phyloP scores from a whole-genome alignment of 1,140 invertebrate genomes.

The Brachionus sp. region DNA sequence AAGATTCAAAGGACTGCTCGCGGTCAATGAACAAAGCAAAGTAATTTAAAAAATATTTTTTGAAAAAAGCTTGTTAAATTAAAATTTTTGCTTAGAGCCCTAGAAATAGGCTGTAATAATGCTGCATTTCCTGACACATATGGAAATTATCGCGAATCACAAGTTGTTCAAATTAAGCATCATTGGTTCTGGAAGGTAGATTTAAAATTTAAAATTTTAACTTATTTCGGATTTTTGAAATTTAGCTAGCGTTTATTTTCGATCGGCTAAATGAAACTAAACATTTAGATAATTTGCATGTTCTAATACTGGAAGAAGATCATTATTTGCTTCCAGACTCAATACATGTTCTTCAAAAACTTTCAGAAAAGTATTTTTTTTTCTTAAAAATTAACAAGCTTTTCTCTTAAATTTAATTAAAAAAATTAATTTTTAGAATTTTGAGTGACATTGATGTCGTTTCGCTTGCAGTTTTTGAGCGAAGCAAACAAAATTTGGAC shows the following conservation, averaged over 20 bases:
- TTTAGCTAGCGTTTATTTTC: not conserved
- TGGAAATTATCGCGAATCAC: constrained; percentile 92
- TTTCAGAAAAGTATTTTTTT: constrained; percentile 33
- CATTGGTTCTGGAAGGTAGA: constrained; percentile 97
- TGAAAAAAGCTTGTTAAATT: not conserved
- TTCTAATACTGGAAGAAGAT: constrained; percentile 43
- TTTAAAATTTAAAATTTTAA: not conserved
- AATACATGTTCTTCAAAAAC: constrained; percentile 16
- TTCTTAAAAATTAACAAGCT: too few relatives aligned
- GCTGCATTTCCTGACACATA: constrained; percentile 86
- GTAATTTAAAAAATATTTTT: constrained; percentile 65
- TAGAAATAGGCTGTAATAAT: constrained; percentile 78
- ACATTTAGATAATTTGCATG: not conserved
- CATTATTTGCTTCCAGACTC: constrained; percentile 34
- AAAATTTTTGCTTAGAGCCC: constrained; percentile 68
- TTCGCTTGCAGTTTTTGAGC: constrained; percentile 19
- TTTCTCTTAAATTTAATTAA: not conserved
- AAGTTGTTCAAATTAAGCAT: constrained; percentile 95
- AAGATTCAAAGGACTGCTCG: constrained; percentile 87
- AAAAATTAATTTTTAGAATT: not conserved
- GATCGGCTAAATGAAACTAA: constrained; percentile 4
- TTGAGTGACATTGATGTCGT: constrained; percentile 42
- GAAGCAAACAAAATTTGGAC: constrained; percentile 27
- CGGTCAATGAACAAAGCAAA: constrained; percentile 80
- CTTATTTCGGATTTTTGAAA: not conserved